Evolutionary conservation across 2,113 vertebrate species (phyloP), one percentile per base, ranked within the genome.

Genomic region (Oryzias melastigma): DNA sequence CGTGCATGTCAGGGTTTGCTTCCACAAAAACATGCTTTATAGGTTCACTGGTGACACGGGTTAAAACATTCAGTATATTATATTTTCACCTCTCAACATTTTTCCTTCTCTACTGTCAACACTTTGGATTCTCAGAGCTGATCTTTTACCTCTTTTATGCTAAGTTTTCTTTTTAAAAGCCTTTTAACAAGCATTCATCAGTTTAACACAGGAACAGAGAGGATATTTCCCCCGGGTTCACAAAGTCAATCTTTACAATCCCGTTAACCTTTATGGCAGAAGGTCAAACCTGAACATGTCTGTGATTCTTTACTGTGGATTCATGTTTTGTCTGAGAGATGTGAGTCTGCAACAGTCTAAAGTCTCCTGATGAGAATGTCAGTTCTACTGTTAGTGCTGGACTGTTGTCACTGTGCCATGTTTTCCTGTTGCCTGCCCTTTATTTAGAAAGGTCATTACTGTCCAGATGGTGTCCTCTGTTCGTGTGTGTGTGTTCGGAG

Each of bases 391-490:
- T 12, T 35, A 35, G 10, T 35, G 35, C 12, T 35, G 35, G 8
- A 35, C 35, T 35, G 10, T 35, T 35, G 8, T 35, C 35, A 35
- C 2, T 35, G 10, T 2, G 2, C 35, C 57, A 68, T 74, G 47
- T 66, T 59, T 68, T 56, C 65, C 48, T 57, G 56, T 48, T 45
- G 52, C 41, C 53, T 29, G 51, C 17, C 43, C 10, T 65, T 66
- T 56, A 62, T 51, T 73, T 45, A 20, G 49, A 75, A 75, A 78
- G 74, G 65, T 77, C 69, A 71, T 63, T 48, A 5, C 55, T 24
- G 50, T 46, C 72, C 75, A 72, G 64, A 65, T 81, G 65, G 16
- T 66, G 52, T 27, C 73, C n/a, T 0, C 53, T 0, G 18, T 29
- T 17, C 19, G n/a, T 4, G 12, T 8, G 49, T 20, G 47, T 20